A percentile compares a stretch with the other conserved stretches of the same genome.
Conservation (phyloP, 1,140 invertebrate genomes). For the Myzus persicae region DNA sequence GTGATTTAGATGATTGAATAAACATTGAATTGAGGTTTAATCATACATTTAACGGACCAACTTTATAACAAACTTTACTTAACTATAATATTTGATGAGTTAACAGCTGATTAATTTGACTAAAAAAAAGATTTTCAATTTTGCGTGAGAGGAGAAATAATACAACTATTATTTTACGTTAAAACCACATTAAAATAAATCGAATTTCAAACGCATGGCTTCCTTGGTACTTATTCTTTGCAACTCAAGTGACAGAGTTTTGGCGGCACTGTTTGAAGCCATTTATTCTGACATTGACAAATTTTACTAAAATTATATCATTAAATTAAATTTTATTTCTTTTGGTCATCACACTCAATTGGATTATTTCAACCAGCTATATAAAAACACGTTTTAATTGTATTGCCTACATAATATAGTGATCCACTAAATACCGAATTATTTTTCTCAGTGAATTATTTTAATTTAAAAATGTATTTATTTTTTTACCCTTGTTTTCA, state of each 20-base stretch:
- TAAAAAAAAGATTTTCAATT: not conserved
- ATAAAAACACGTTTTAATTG: not conserved
- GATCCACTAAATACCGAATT: not conserved
- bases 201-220: slow-evolving; percentile 7
- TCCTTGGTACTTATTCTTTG: slow-evolving; percentile 19
- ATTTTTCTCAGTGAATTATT: not conserved
- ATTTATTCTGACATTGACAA: slow-evolving; percentile 16
- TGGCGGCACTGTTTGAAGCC: not conserved
- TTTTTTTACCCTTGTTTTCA: not conserved
- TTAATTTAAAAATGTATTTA: not conserved
- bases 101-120: not conserved
- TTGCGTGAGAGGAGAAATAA: not conserved
- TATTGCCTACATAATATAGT: not conserved
- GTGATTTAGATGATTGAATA: not conserved
- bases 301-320: not conserved
- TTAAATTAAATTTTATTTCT: not conserved
- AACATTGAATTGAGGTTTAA: not conserved
- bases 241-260: slow-evolving; percentile 5
- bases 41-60: not conserved
- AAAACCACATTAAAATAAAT: slow-evolving; percentile 34
- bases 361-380: not conserved
- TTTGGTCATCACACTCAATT: not conserved
- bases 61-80: not conserved
- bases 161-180: slow-evolving; percentile 15
- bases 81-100: not conserved